Evolutionary conservation across 37 sponge, comb jelly and placozoan species (phyloP).

Genomic region (Halichondria panicea): DNA sequence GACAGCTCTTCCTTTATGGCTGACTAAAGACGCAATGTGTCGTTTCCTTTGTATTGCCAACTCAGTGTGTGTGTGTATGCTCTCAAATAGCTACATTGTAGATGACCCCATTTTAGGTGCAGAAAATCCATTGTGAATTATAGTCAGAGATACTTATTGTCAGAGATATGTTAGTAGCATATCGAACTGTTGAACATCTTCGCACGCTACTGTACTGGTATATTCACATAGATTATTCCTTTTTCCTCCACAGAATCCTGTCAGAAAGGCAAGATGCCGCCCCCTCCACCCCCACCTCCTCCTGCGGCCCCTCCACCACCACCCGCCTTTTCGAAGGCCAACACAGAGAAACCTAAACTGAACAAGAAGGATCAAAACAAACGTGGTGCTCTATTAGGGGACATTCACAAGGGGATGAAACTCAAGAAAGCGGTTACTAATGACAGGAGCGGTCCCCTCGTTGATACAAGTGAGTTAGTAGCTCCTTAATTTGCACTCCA

Average conservation of each 20-base stretch:
- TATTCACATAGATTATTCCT: not conserved
- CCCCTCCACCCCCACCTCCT: constrained; percentile 76
- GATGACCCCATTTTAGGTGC: too few species aligned
- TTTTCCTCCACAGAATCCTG: not conserved
- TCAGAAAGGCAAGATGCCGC: constrained; percentile 17
- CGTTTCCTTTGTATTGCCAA: too few species aligned
- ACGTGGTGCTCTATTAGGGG: constrained; percentile 64
- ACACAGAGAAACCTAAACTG: constrained; percentile 68
- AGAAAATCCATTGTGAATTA: too few species aligned
- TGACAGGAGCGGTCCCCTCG: constrained; percentile 71
- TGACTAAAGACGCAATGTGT: too few species aligned
- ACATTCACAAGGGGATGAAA: constrained; percentile 78
- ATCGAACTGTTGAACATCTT: too few species aligned
- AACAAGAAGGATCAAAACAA: constrained; percentile 67
- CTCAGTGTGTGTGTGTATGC: too few species aligned
- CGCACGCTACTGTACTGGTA: too few species aligned
- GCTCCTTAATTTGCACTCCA: not conserved
- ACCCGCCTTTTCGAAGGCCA: constrained; percentile 42
- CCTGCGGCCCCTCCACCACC: constrained; percentile 75
- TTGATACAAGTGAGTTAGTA: constrained; percentile 29
- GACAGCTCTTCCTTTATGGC: too few species aligned
- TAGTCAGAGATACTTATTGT: too few species aligned
- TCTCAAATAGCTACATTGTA: too few species aligned
- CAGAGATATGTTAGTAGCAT: too few species aligned
- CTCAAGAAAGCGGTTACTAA: constrained; percentile 83